These are phyloP conservation scores for Laticauda colubrina DNA, from an alignment of 2,113 vertebrate species.

Conservation along the genomic window DNA sequence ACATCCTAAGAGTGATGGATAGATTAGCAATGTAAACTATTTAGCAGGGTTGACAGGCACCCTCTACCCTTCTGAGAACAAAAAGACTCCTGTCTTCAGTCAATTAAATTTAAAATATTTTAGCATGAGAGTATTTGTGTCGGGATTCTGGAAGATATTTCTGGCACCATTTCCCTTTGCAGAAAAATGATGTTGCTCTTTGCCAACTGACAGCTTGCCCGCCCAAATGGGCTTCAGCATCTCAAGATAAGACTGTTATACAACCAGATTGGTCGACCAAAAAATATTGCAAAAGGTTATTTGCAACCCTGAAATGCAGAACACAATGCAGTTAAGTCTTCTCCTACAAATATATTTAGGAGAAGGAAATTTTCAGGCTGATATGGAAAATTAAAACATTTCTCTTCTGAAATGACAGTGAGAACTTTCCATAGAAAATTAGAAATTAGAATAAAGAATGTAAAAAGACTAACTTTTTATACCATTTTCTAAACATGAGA, in stretches of 20 bases:
- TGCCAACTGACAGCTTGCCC: not conserved
- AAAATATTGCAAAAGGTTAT: not conserved
- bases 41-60: not conserved
- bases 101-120: slow-evolving; percentile 27
- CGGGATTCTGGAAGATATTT: slow-evolving; percentile 41
- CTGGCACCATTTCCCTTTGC: slow-evolving; percentile 40
- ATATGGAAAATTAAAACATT: not conserved
- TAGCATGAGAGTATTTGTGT: slow-evolving; percentile 48
- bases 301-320: not conserved
- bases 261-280: not conserved
- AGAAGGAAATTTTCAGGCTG: not conserved
- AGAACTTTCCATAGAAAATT: not conserved
- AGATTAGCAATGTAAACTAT: not conserved
- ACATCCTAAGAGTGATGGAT: not conserved
- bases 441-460: not conserved
- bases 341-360: not conserved
- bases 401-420: not conserved
- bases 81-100: slow-evolving; percentile 22
- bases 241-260: not conserved
- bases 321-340: not conserved
- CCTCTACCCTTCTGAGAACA: slow-evolving; percentile 1
- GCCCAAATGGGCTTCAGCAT: slow-evolving; percentile 21
- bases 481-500: not conserved
- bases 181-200: slow-evolving; percentile 25
- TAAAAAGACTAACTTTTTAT: not conserved